Conservation (phyloP, 2,888 invertebrate genomes). For the Drosophila mimetica region DNA sequence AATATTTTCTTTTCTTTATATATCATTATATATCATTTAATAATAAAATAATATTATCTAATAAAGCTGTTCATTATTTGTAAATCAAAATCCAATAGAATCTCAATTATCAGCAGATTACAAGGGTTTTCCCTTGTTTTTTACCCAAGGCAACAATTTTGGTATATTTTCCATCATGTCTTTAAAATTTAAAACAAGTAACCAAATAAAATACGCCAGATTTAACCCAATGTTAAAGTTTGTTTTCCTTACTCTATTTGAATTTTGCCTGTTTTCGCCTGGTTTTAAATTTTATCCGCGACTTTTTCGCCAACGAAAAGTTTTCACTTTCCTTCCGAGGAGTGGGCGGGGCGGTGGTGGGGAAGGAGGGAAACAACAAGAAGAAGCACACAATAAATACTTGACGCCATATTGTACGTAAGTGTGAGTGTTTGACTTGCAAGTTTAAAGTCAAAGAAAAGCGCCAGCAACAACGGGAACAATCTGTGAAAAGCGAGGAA, state of each 20-base stretch:
- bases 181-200: too few species aligned
- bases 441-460: slow-evolving; percentile 70
- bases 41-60: too few species aligned
- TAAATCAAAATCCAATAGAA: too few species aligned
- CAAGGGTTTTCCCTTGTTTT: too few species aligned
- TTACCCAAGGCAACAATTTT: too few species aligned
- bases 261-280: slow-evolving; percentile 10
- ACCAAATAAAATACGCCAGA: background rate
- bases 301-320: slow-evolving; percentile 58
- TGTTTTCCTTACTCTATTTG: slow-evolving; percentile 13
- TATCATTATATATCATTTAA: too few species aligned
- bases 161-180: too few species aligned
- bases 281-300: slow-evolving; percentile 67
- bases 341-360: slow-evolving; percentile 3
- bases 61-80: too few species aligned
- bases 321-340: slow-evolving; percentile 70
- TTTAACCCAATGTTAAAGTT: slow-evolving; percentile 13
- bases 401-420: slow-evolving; percentile 67
- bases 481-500: slow-evolving; percentile 44
- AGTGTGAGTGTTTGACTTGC: slow-evolving; percentile 47
- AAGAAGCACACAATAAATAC: slow-evolving; percentile 66
- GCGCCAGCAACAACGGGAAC: slow-evolving; percentile 53
- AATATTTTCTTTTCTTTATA: too few species aligned
- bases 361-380: slow-evolving; percentile 39
- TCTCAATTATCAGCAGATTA: too few species aligned